Base-by-base conservation (phyloP, 2,888 invertebrate genomes). In the Drosophila siamana region DNA sequence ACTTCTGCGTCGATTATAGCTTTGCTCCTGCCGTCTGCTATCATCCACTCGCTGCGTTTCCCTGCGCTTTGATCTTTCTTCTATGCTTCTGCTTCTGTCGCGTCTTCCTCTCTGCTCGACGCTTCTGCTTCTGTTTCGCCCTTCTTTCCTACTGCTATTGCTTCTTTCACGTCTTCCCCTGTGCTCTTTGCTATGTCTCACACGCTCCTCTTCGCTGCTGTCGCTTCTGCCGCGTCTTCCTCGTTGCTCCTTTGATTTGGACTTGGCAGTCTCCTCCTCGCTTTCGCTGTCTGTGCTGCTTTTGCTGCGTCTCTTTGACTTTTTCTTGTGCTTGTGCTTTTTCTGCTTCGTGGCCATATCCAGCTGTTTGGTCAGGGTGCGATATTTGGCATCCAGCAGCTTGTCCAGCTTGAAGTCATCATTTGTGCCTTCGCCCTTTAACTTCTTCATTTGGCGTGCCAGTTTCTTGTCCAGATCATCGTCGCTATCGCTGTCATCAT, bases 381-480 rank as follows among this genome's bases (percentile, higher is more conserved):
- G 88, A 61, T 91, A 92, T 68, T 93, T 92, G 22, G 90, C 91
- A 68, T 91, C 90, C 11, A 92, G 63, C 5, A 92, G 59, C 40
- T 91, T 91, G 48, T 90, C 91, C 13, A 92, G 74, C 71, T 91
- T 90, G 9, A 91, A 55, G 1, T 90, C 90, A 2, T 78, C 83
- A 16, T 64, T 71, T 15, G 82, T 71, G 4, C 77, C 67, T 2
- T 91, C 89, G 2, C 93, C 93, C 89, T 94, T 94, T 0, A 96
- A 91, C 70, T 95, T 94, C 89, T 94, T 95, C 41, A 85, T 73
- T 16, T 83, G 85, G 2, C 63, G 66, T 2, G 85, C 85, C 36
- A 94, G 89, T 95, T 96, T 71, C 94, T 64, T 94, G 77, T 95
- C 95, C 56, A 97, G 92, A 80, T 95, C 93, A 70, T 94, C 85